A percentile compares a stretch with the other conserved stretches of the same genome.
Evolutionary conservation across 2,113 vertebrate genomes (phyloP).

Genomic region (Rana temporaria): DNA sequence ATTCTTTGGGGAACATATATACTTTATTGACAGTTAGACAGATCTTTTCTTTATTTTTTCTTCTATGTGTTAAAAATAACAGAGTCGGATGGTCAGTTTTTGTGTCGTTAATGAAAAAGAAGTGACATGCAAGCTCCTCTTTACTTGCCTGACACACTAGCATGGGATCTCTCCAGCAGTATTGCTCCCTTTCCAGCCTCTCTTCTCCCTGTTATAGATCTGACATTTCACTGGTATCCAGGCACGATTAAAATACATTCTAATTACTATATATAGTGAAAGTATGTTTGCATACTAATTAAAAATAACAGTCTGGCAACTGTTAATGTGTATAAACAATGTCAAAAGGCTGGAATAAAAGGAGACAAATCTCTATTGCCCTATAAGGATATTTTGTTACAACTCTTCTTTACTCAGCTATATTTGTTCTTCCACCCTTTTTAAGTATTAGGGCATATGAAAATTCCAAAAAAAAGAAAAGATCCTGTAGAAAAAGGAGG

Average conservation of each 20-base stretch:
- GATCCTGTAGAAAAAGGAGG: constrained; percentile 22
- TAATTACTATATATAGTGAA: constrained; percentile 72
- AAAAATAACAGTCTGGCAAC: constrained; percentile 70
- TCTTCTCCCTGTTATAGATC: constrained; percentile 63
- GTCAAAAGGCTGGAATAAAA: constrained; percentile 62
- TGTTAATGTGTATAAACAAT: constrained; percentile 66
- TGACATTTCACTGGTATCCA: constrained; percentile 71
- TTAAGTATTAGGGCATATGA: constrained; percentile 18
- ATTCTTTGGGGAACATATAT: constrained; percentile 27
- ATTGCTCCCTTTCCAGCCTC: constrained; percentile 60
- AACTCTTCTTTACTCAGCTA: constrained; percentile 29
- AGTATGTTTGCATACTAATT: constrained; percentile 68
- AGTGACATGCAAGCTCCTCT: constrained; percentile 40
- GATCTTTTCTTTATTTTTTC: constrained; percentile 12
- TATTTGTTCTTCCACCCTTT: constrained; percentile 47
- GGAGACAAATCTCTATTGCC: constrained; percentile 34
- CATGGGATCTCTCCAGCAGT: constrained; percentile 58
- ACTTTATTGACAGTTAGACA: constrained; percentile 45
- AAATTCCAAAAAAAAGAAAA: constrained; percentile 35
- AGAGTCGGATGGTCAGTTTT: background rate
- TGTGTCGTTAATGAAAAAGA: constrained; percentile 14
- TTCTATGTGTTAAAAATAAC: constrained; percentile 22
- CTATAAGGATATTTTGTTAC: constrained; percentile 47
- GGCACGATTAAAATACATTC: constrained; percentile 69
- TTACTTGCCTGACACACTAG: constrained; percentile 56